Conservation (phyloP, 1,140 invertebrate genomes). For the Manduca sexta region DNA sequence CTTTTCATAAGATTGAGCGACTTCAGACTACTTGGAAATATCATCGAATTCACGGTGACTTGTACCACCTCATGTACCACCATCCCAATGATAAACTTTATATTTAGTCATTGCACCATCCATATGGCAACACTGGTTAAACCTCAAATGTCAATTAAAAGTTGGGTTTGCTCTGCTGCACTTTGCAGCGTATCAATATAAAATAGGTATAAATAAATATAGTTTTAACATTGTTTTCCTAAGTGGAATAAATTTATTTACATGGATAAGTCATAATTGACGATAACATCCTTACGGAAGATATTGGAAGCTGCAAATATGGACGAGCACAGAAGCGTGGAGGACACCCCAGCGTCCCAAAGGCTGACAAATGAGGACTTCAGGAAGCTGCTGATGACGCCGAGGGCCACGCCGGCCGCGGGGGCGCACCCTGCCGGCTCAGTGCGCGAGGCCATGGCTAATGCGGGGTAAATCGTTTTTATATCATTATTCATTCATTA, state of each 20-base stretch:
- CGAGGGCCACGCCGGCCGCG: constrained; percentile 79
- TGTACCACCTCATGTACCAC: too few species aligned
- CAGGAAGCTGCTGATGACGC: constrained; percentile 95
- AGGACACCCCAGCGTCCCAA: constrained; percentile 75
- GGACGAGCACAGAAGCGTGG: constrained; percentile 60
- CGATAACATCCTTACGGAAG: not conserved
- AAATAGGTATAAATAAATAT: too few species aligned
- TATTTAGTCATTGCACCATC: too few species aligned
- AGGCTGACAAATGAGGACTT: constrained; percentile 97
- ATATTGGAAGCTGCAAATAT: constrained; percentile 22
- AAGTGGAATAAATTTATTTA: not conserved
- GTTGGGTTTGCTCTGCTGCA: too few species aligned
- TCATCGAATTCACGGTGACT: too few species aligned
- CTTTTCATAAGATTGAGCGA: too few species aligned
- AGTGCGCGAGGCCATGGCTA: constrained; percentile 76
- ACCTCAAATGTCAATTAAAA: too few species aligned
- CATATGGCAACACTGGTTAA: too few species aligned
- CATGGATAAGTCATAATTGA: not conserved
- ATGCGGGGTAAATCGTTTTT: constrained; percentile 56
- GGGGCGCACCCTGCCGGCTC: constrained; percentile 68
- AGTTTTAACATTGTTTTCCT: too few species aligned
- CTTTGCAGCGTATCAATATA: too few species aligned
- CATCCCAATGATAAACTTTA: too few species aligned
- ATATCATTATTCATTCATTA: not conserved
- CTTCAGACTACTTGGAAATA: too few species aligned